phyloP scores from a whole-genome alignment of 2,113 vertebrate species.

The Siniperca knerii region DNA sequence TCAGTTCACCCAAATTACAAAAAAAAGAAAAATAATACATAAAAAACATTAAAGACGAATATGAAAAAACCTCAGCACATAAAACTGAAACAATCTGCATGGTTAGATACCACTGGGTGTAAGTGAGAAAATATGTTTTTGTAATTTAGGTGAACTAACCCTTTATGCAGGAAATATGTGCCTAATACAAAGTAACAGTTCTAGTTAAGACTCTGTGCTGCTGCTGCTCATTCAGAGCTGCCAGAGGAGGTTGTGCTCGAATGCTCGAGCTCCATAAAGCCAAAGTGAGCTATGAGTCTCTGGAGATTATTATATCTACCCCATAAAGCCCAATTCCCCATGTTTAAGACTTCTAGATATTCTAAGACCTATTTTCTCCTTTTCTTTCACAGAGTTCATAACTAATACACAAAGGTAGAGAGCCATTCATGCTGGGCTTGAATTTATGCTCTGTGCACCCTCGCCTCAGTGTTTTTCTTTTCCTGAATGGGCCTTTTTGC shows the following conservation, averaged over 20 bases:
- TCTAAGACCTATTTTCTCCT: conserved; percentile 53
- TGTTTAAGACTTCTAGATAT: conserved; percentile 67
- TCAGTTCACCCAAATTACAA: not conserved
- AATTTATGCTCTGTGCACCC: conserved; percentile 50
- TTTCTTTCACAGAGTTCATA: conserved; percentile 50
- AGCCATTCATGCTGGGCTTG: conserved; percentile 55
- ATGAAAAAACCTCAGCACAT: not conserved
- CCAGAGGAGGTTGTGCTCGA: conserved; percentile 28
- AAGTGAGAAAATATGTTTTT: conserved; percentile 6
- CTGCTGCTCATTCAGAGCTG: conserved; percentile 42
- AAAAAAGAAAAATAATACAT: not conserved
- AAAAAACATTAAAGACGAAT: too few relatives aligned
- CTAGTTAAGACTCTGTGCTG: not conserved
- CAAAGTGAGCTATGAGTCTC: conserved; percentile 62
- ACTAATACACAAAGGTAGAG: conserved; percentile 40
- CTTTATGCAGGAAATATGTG: conserved; percentile 8
- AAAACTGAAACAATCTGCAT: not conserved
- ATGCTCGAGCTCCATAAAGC: conserved; percentile 44
- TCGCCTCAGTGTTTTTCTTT: conserved; percentile 53
- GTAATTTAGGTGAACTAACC: not conserved
- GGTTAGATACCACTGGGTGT: not conserved
- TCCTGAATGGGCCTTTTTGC: conserved; percentile 69
- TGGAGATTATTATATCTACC: conserved; percentile 68
- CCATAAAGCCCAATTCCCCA: conserved; percentile 58
- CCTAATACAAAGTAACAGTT: conserved; percentile 10